A percentile compares a stretch with the other conserved stretches of the same genome.
Conservation (phyloP, 2,113 vertebrate species). For the Sorex fumeus region DNA sequence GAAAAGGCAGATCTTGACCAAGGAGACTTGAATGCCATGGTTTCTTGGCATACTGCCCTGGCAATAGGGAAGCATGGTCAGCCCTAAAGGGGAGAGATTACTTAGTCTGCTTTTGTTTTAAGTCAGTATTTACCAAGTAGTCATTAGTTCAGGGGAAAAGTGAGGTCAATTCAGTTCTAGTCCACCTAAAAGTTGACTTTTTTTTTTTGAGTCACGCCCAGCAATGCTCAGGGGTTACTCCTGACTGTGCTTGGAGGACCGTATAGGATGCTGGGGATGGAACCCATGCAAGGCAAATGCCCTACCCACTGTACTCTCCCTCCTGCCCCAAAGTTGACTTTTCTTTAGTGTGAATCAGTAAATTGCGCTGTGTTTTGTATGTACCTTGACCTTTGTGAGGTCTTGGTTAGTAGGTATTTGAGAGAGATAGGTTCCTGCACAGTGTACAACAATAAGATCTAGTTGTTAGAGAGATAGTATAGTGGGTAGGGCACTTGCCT, state of each 20-base stretch:
- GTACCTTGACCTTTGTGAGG: background rate
- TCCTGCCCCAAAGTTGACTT: background rate
- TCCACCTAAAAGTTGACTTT: background rate
- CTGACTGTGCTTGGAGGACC: no score
- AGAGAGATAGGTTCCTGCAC: background rate
- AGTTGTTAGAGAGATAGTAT: no score
- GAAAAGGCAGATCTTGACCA: background rate
- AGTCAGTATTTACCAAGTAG: background rate
- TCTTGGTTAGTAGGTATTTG: constrained; percentile 35
- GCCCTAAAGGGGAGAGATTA: background rate
- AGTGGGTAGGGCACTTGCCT: no score
- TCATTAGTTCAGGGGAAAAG: background rate
- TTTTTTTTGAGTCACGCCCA: no score
- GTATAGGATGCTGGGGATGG: no score
- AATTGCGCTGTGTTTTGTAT: constrained; percentile 12
- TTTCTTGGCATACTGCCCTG: constrained; percentile 5
- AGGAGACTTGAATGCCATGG: background rate
- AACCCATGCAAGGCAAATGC: no score
- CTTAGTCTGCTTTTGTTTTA: constrained; percentile 11
- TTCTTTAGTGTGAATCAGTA: background rate
- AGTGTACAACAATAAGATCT: background rate
- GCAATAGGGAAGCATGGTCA: background rate
- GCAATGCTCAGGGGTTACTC: no score
- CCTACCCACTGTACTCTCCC: no score
- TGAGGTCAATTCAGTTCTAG: constrained; percentile 11